Evolutionary conservation across 2,113 vertebrate genomes (phyloP), one percentile per base, ranked within the genome.

Genomic region (Cyanoderma ruficeps): DNA sequence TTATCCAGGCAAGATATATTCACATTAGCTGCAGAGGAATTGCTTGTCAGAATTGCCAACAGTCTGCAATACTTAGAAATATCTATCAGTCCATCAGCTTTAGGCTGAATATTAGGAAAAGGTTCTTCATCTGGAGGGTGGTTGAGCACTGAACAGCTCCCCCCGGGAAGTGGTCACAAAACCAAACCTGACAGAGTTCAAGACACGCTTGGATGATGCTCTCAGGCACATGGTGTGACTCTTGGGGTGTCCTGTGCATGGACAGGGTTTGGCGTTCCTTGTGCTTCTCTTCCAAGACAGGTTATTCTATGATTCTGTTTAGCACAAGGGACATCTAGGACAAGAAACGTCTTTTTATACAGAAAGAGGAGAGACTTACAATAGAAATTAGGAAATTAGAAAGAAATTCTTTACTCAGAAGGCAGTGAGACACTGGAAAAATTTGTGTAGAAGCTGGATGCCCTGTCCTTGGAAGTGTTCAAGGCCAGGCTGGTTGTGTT

Each of bases 171-270:
- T 25, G 28, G 20, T 31, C 69, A 60, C 28, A 60, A 19, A 23
- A 46, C 16, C 22, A 75, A 74, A 11, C 13, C 46, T 22, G 28
- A 18, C 9, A 18, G 69, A 52, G n/a, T 4, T 68, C 39, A 53
- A 39, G 37, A 37, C 2, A 1, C 0, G 0, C 68, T 75, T 53
- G 28, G 10, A 24, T 23, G 44, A 11, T 21, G 7, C 10, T 9
- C 12, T 67, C 19, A 24, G 33, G 11, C 13, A 14, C 37, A 17
- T 1, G 23, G 5, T 15, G 33, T 20, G 44, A 39, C 33, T 9
- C n/a, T n/a, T n/a, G 7, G 13, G 9, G 9, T 53, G 17, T 22
- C 47, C 15, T n/a, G 7, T 17, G 9, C 37, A 50, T 11, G 8
- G 31, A 3, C 46, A 39, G 33, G 7, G n/a, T 23, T 0, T 53